Evolutionary conservation across 2,113 vertebrate species (phyloP).

Genomic region (Struthidea cinerea): DNA sequence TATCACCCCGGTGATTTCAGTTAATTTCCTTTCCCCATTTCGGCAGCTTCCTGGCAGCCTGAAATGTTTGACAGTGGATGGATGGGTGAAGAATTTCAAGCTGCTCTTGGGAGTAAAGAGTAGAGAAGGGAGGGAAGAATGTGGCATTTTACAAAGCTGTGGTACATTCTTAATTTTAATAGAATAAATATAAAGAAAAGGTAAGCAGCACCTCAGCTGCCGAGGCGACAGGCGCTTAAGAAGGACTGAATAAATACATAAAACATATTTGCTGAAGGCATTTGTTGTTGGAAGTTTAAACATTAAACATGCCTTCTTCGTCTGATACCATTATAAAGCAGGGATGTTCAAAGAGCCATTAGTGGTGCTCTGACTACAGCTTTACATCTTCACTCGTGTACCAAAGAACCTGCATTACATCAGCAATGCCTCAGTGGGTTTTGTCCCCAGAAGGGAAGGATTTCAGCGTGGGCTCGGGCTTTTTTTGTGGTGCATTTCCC

Average conservation of each 20-base stretch:
- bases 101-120: background rate
- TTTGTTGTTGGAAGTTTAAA: conserved; percentile 55
- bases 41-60: background rate
- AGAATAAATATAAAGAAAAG: background rate
- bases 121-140: background rate
- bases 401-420: background rate
- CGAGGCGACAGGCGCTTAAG: background rate
- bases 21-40: conserved; percentile 9
- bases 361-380: background rate
- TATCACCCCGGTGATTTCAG: background rate
- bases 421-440: conserved; percentile 31
- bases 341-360: conserved; percentile 39
- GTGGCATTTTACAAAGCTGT: background rate
- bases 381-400: conserved; percentile 16
- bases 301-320: conserved; percentile 1
- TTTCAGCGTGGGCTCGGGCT: background rate
- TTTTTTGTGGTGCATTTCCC: background rate
- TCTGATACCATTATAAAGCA: conserved; percentile 29
- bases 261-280: conserved; percentile 54
- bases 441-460: conserved; percentile 4
- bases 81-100: background rate
- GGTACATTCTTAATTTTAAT: background rate
- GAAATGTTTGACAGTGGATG: background rate
- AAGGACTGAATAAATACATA: conserved; percentile 32
- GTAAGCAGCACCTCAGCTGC: conserved; percentile 3